phyloP scores from a whole-genome alignment of 2,888 invertebrate species.

The Taphrorychus bicolor region DNA sequence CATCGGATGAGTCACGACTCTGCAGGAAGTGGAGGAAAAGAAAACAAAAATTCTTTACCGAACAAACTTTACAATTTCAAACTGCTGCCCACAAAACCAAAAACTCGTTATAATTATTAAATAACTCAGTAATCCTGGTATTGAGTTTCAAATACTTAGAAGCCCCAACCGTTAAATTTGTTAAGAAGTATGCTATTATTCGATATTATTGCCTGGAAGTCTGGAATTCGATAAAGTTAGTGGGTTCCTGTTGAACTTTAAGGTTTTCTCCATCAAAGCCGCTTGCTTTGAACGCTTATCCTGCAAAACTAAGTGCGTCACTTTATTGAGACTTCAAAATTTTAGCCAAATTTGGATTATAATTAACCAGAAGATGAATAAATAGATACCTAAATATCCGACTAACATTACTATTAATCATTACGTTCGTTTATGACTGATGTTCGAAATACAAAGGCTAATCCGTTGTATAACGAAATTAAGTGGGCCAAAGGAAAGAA shows the following conservation, averaged over 20 bases:
- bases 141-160: constrained; percentile 26
- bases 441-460: background rate
- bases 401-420: too few species aligned
- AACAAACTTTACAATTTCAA: background rate
- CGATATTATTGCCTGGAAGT: constrained; percentile 24
- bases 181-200: constrained; percentile 37
- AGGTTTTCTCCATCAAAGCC: constrained; percentile 14
- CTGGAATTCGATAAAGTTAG: constrained; percentile 35
- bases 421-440: background rate
- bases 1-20: constrained; percentile 50
- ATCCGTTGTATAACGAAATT: background rate
- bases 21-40: too few species aligned
- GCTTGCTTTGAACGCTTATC: constrained; percentile 27
- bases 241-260: constrained; percentile 31
- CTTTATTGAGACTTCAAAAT: constrained; percentile 11
- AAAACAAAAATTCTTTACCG: too few species aligned
- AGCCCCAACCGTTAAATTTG: constrained; percentile 29
- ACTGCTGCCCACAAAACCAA: background rate
- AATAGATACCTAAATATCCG: too few species aligned
- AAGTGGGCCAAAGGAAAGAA: background rate
- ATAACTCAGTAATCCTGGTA: constrained; percentile 10
- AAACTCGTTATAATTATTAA: background rate
- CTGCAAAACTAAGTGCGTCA: too few species aligned
- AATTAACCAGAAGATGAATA: too few species aligned
- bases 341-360: background rate